Conservation (phyloP, 2,113 vertebrate species). For the Onychostruthus taczanowskii region DNA sequence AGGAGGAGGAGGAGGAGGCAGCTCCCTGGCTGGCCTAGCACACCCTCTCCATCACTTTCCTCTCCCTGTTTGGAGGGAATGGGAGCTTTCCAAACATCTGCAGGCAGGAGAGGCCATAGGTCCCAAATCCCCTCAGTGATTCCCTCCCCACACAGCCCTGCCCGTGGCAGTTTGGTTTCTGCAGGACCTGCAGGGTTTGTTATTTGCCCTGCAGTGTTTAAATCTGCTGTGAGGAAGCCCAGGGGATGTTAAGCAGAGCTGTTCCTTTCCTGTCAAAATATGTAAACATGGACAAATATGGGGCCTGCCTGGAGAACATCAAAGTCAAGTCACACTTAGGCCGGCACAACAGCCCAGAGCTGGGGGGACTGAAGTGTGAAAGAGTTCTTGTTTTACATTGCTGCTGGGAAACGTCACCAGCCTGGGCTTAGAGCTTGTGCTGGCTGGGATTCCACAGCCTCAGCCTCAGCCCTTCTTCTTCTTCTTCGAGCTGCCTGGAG, state of each 20-base stretch:
- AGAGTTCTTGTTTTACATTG: neutral
- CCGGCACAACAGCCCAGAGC: neutral
- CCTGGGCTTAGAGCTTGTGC: neutral
- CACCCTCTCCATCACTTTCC: neutral
- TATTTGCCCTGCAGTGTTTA: neutral
- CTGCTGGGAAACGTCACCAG: neutral
- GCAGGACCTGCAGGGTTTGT: neutral
- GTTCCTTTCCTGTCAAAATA: conserved; percentile 14
- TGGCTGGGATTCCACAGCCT: neutral
- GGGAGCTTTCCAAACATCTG: neutral
- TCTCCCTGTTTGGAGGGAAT: neutral
- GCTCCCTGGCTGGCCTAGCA: neutral
- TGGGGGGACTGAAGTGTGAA: neutral
- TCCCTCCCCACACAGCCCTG: neutral
- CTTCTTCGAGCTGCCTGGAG: neutral
- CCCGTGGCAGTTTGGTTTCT: rapidly evolving
- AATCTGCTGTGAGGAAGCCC: neutral
- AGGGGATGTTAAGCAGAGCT: conserved; percentile 49
- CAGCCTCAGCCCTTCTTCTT: neutral
- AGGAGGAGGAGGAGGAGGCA: conserved; percentile 1
- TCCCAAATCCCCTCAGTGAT: neutral
- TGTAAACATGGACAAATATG: conserved; percentile 64
- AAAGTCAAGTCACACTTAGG: conserved; percentile 42
- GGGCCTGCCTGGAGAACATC: conserved; percentile 48
- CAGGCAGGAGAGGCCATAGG: neutral